A percentile compares a stretch with the other conserved stretches of the same genome.
Conservation (phyloP, 2,888 invertebrate species). For the Sphaerophoria rueppellii region DNA sequence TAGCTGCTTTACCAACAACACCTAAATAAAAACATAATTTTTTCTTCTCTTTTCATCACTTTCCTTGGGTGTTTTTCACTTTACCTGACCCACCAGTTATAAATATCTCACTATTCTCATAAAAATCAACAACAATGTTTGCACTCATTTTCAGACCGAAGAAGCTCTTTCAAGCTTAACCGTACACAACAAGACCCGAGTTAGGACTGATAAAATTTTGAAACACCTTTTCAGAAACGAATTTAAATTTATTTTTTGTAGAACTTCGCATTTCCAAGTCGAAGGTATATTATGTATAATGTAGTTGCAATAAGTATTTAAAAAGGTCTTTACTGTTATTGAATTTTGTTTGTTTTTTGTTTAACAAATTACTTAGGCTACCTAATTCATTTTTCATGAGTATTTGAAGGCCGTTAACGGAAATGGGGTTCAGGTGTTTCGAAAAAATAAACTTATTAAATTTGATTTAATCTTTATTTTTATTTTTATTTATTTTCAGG, state of each 20-base stretch:
- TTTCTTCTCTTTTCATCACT: not conserved
- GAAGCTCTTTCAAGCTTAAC: not conserved
- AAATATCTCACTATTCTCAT: slow-evolving; percentile 87
- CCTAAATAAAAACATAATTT: slow-evolving; percentile 85
- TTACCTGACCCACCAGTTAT: slow-evolving; percentile 90
- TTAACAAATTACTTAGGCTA: no score
- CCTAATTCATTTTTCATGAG: no score
- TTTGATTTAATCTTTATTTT: not conserved
- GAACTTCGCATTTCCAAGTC: not conserved
- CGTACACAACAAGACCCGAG: not conserved
- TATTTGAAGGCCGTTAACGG: no score
- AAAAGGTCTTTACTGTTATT: no score
- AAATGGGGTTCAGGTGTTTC: not conserved
- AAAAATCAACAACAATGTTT: slow-evolving; percentile 85
- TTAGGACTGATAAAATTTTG: not conserved
- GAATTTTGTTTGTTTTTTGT: no score
- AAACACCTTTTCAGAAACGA: not conserved
- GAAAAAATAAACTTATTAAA: no score
- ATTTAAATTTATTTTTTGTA: not conserved
- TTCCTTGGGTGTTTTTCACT: not conserved
- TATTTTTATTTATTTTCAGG: slow-evolving; percentile 37
- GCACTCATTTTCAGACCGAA: not conserved
- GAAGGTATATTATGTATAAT: no score
- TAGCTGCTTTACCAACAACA: slow-evolving; percentile 93
- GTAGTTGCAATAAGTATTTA: not conserved